Conservation (phyloP, 2,888 invertebrate genomes). For the Tethea ocularis region DNA sequence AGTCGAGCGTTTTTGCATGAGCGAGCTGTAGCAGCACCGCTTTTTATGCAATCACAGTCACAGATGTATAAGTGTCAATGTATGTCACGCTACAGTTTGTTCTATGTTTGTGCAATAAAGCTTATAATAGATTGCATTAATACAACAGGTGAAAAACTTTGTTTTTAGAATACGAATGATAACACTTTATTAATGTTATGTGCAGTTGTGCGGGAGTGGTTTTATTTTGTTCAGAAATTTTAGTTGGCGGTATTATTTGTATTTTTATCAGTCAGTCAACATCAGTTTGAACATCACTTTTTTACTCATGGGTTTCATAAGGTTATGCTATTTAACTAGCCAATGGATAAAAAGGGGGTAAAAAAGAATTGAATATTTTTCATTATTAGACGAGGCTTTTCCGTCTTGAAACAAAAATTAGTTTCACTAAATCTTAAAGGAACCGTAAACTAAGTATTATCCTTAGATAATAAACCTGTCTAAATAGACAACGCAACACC, state of each 20-base stretch:
- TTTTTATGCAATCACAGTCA: slow-evolving; percentile 43
- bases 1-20: slow-evolving; percentile 43
- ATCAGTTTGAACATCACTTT: background rate
- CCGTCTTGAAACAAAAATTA: too few species aligned
- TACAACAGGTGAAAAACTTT: background rate
- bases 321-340: too few species aligned
- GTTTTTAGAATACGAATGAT: background rate
- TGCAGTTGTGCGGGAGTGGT: background rate
- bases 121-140: background rate
- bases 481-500: too few species aligned
- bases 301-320: too few species aligned
- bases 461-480: too few species aligned
- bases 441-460: too few species aligned
- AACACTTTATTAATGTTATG: background rate
- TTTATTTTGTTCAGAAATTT: background rate
- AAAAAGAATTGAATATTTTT: too few species aligned
- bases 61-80: slow-evolving; percentile 21
- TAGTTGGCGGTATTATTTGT: background rate
- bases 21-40: slow-evolving; percentile 30
- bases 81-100: background rate
- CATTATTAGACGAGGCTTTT: too few species aligned
- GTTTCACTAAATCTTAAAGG: too few species aligned
- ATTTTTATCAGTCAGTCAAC: too few species aligned
- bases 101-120: background rate
- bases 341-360: too few species aligned